Evolutionary conservation across 2,113 vertebrate species (phyloP).

Genomic region (Notiomystis cincta): DNA sequence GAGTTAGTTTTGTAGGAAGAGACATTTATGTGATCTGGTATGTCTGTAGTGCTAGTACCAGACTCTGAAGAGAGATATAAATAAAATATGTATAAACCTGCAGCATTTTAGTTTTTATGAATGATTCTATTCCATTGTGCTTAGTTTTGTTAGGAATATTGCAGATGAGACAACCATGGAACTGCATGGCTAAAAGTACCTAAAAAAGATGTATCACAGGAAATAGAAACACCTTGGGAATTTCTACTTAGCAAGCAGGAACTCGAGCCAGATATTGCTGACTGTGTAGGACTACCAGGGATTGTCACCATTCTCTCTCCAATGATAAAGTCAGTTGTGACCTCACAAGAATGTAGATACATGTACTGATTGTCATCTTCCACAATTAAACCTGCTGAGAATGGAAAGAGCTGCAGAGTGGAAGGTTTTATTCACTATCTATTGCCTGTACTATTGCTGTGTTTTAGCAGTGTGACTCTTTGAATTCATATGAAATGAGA

Average conservation of each 20-base stretch:
- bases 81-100: not conserved
- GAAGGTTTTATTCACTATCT: not conserved
- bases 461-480: not conserved
- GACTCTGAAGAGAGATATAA: not conserved
- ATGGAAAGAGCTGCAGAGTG: not conserved
- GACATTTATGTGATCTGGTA: not conserved
- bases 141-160: not conserved
- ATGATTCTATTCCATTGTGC: not conserved
- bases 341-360: not conserved
- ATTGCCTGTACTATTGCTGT: not conserved
- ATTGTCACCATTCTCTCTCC: not conserved
- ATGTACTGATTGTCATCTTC: not conserved
- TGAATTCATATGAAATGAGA: not conserved
- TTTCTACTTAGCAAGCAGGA: not conserved
- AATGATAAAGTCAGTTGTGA: not conserved
- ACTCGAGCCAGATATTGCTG: not conserved
- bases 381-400: not conserved
- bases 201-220: not conserved
- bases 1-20: not conserved
- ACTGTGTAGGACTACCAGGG: not conserved
- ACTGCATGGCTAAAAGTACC: not conserved
- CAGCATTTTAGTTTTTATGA: not conserved
- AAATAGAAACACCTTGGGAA: not conserved
- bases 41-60: not conserved
- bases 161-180: not conserved